phyloP scores from a whole-genome alignment of 2,888 invertebrate species.

The Stomorhina lunata region DNA sequence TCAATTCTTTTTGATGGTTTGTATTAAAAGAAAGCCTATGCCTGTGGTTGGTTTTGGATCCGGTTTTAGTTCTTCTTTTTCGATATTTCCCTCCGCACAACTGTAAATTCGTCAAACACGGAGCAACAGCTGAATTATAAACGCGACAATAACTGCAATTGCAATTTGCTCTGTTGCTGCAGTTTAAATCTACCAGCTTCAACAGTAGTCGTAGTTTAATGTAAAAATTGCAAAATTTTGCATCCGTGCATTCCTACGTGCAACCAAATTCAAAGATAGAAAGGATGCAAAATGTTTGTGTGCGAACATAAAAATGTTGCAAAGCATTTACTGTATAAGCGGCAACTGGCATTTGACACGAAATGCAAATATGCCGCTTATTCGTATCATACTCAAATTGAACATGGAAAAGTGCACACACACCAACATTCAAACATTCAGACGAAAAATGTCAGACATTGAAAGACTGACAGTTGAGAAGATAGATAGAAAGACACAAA shows the following conservation, averaged over 20 bases:
- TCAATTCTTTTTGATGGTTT: too few species aligned
- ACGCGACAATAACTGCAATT: slow-evolving; percentile 24
- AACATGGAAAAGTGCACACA: slow-evolving; percentile 29
- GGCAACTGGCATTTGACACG: slow-evolving; percentile 67
- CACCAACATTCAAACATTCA: slow-evolving; percentile 30
- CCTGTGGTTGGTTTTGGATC: too few species aligned
- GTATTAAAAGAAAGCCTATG: too few species aligned
- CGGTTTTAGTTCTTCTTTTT: background rate
- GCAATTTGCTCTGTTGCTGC: slow-evolving; percentile 6
- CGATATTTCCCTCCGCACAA: background rate
- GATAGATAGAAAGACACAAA: slow-evolving; percentile 63
- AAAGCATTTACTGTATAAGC: slow-evolving; percentile 50
- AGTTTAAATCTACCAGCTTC: background rate
- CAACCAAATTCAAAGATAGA: slow-evolving; percentile 35
- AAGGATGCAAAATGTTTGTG: background rate
- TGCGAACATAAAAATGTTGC: slow-evolving; percentile 8
- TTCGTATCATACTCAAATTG: slow-evolving; percentile 52
- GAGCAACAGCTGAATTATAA: slow-evolving; percentile 53
- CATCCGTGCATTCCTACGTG: slow-evolving; percentile 63
- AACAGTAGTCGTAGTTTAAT: slow-evolving; percentile 43
- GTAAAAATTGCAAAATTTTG: slow-evolving; percentile 57
- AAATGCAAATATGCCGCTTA: slow-evolving; percentile 63
- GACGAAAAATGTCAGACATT: slow-evolving; percentile 57
- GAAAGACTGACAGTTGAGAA: slow-evolving; percentile 62
- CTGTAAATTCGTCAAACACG: slow-evolving; percentile 27